phyloP scores from a whole-genome alignment of 2,797 vertebrate species.

The Eidolon dupreanum region DNA sequence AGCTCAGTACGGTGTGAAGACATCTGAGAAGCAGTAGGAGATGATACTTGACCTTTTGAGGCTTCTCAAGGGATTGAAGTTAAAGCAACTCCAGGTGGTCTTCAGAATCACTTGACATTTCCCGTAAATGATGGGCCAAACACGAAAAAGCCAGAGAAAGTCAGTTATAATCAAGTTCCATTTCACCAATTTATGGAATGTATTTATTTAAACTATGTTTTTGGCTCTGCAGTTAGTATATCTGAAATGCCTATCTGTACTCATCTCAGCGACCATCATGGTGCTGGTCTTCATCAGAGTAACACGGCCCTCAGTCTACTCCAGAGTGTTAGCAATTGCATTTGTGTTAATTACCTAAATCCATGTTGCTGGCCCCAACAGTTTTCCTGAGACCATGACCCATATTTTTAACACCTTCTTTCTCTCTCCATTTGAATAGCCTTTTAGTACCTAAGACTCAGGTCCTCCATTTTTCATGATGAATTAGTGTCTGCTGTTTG shows the following conservation, averaged over 20 bases:
- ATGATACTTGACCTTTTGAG: conserved; percentile 79
- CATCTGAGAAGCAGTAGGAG: conserved; percentile 59
- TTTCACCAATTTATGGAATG: conserved; percentile 53
- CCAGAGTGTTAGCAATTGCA: background rate
- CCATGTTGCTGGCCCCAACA: background rate
- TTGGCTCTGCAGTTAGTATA: background rate
- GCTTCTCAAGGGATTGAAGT: conserved; percentile 75
- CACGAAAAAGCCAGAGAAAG: conserved; percentile 59
- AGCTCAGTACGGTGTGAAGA: conserved; percentile 38
- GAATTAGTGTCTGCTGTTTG: background rate
- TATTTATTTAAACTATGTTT: conserved; percentile 49
- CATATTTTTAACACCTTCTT: background rate
- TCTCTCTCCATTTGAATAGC: background rate
- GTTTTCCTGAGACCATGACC: background rate
- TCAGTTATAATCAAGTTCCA: conserved; percentile 64
- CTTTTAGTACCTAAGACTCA: background rate
- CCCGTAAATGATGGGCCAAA: conserved; percentile 67
- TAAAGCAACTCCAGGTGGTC: conserved; percentile 79
- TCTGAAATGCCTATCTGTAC: background rate
- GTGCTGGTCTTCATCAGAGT: background rate
- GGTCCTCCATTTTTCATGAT: background rate
- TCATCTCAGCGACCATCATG: background rate
- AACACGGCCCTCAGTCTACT: background rate
- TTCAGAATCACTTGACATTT: conserved; percentile 82
- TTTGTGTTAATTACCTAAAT: background rate